Conservation (phyloP, 30 jellyfish, hydroid and myxozoan species). For the Turritopsis dohrnii region DNA sequence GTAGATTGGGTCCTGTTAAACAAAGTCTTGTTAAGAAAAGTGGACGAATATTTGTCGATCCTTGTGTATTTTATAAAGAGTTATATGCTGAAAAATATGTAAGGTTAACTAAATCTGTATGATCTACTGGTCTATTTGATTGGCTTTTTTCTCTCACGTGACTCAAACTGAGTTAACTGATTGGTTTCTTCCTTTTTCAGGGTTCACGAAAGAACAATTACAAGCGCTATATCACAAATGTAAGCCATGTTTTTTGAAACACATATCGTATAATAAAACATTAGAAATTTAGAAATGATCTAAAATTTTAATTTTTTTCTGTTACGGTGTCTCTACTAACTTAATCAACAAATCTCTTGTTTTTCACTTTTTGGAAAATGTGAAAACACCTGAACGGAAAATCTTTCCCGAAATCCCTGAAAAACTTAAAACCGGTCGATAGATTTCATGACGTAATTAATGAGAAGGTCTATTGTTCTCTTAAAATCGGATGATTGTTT, state of each 20-base stretch:
- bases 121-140: background rate
- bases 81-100: constrained; percentile 30
- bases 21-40: constrained; percentile 51
- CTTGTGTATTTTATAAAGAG: constrained; percentile 37
- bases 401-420: too few relatives aligned
- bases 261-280: too few relatives aligned
- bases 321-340: background rate
- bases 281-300: too few relatives aligned
- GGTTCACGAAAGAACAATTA: constrained; percentile 29
- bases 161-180: background rate
- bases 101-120: background rate
- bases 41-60: constrained; percentile 45
- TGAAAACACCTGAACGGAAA: too few relatives aligned
- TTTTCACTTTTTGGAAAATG: too few relatives aligned
- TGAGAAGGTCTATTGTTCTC: too few relatives aligned
- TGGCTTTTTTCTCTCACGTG: background rate
- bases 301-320: too few relatives aligned
- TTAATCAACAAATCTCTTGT: too few relatives aligned
- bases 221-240: constrained; percentile 56
- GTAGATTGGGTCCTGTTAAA: constrained; percentile 49
- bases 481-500: too few relatives aligned
- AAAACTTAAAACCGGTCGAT: too few relatives aligned
- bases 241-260: too few relatives aligned
- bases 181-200: background rate
- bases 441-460: too few relatives aligned